Evolutionary conservation across 2,888 invertebrate species (phyloP).

Genomic region (Pristionchus arcanus): DNA sequence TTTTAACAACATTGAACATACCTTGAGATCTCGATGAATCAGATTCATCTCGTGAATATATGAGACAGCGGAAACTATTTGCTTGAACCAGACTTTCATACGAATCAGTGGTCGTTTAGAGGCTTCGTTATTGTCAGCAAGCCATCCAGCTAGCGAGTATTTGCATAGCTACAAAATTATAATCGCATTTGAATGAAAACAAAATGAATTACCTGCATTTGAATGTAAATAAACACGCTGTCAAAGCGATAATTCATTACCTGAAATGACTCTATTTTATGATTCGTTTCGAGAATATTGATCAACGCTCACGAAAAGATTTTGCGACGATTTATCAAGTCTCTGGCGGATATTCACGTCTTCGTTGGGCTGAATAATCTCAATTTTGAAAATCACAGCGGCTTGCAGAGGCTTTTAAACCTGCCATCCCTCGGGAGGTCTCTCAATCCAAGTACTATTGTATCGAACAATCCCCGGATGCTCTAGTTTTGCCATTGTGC

Average conservation of each 20-base stretch:
- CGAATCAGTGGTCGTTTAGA: background rate
- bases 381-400: too few species aligned
- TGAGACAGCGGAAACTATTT: background rate
- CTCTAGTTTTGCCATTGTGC: background rate
- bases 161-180: background rate
- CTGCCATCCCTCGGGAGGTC: background rate
- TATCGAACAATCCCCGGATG: slow-evolving; percentile 9
- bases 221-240: too few species aligned
- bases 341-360: too few species aligned
- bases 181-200: background rate
- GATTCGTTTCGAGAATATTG: too few species aligned
- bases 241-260: background rate
- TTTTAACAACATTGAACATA: too few species aligned
- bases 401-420: background rate
- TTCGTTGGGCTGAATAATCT: too few species aligned
- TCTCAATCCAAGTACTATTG: background rate
- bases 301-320: too few species aligned
- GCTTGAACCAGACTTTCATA: background rate
- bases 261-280: background rate
- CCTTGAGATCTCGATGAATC: too few species aligned
- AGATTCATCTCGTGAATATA: background rate
- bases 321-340: too few species aligned
- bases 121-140: background rate
- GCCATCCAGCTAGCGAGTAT: background rate
- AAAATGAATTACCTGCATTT: background rate